A percentile compares a stretch with the other conserved stretches of the same genome.
phyloP scores from a whole-genome alignment of 2,797 vertebrate genomes.

The Centropyge bicolor region DNA sequence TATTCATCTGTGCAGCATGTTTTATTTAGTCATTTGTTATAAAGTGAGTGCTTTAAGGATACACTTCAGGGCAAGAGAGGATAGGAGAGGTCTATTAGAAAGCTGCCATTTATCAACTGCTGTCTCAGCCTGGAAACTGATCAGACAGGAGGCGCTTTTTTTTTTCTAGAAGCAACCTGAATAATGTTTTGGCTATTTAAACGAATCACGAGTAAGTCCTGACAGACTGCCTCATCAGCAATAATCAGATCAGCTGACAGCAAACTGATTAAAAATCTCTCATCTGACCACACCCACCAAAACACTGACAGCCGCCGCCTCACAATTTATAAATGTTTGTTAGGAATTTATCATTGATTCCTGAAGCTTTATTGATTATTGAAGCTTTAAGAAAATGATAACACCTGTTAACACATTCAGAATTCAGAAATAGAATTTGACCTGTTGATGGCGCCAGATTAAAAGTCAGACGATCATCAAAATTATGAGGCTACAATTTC shows the following conservation, averaged over 20 bases:
- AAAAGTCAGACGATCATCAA: too few relatives aligned
- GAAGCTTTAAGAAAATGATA: not conserved
- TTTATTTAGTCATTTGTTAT: constrained; percentile 67
- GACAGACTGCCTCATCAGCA: not conserved
- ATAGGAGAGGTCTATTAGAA: constrained; percentile 43
- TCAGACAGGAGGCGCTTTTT: constrained; percentile 5
- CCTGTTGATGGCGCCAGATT: too few relatives aligned
- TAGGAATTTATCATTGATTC: not conserved
- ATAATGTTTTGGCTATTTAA: not conserved
- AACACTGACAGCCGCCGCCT: not conserved
- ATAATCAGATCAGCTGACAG: not conserved
- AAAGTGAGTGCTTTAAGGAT: constrained; percentile 44
- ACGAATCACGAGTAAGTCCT: not conserved
- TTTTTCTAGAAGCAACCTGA: not conserved
- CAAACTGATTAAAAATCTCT: constrained; percentile 1
- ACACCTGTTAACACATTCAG: not conserved
- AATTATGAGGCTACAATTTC: too few relatives aligned
- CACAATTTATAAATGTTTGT: not conserved
- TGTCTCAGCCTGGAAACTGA: constrained; percentile 11
- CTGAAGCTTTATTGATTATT: constrained; percentile 1
- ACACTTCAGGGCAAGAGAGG: constrained; percentile 34
- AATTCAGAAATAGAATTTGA: too few relatives aligned
- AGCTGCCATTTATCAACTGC: constrained; percentile 37
- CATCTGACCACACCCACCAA: not conserved
- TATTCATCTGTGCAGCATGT: constrained; percentile 52